A percentile compares a stretch with the other conserved stretches of the same genome.
Evolutionary conservation across 2,797 vertebrate species (phyloP).

Genomic region (Poliocrania exsul): DNA sequence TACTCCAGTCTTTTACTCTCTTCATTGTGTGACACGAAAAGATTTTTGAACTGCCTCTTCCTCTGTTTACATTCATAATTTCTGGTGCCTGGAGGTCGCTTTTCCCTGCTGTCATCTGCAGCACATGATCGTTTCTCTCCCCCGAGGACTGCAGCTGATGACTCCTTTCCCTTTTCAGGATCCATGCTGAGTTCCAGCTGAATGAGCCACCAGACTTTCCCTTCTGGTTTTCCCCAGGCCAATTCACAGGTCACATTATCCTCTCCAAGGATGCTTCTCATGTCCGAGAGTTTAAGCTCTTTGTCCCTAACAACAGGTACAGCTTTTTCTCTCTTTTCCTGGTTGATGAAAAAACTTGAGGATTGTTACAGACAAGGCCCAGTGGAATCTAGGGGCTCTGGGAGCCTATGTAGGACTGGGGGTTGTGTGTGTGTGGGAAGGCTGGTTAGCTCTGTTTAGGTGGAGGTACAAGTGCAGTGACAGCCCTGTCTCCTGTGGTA

Average conservation of each 20-base stretch:
- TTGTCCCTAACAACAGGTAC: constrained; percentile 92
- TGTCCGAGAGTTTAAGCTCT: constrained; percentile 89
- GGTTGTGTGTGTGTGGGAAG: fast-evolving
- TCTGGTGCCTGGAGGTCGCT: not conserved
- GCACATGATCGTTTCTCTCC: not conserved
- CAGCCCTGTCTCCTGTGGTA: not conserved
- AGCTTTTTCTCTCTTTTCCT: not conserved
- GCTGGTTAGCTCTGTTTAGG: not conserved
- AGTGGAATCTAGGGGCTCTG: not conserved
- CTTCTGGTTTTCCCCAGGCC: constrained; percentile 97
- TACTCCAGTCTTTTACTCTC: not conserved
- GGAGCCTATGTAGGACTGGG: not conserved
- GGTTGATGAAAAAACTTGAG: not conserved
- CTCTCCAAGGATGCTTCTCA: constrained; percentile 93
- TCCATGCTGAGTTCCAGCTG: constrained; percentile 97
- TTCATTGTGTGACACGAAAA: not conserved
- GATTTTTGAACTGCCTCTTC: not conserved
- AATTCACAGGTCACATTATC: constrained; percentile 92
- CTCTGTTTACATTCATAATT: not conserved
- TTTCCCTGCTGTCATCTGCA: not conserved
- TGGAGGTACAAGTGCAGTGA: not conserved
- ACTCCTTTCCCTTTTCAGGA: constrained; percentile 76
- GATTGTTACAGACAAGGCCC: not conserved
- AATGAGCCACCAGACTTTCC: constrained; percentile 95
- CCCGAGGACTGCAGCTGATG: not conserved